Percentiles rank a stretch among this genome's conserved stretches.
Conservation (phyloP, 2,888 invertebrate genomes). For the Molorchus minor region DNA sequence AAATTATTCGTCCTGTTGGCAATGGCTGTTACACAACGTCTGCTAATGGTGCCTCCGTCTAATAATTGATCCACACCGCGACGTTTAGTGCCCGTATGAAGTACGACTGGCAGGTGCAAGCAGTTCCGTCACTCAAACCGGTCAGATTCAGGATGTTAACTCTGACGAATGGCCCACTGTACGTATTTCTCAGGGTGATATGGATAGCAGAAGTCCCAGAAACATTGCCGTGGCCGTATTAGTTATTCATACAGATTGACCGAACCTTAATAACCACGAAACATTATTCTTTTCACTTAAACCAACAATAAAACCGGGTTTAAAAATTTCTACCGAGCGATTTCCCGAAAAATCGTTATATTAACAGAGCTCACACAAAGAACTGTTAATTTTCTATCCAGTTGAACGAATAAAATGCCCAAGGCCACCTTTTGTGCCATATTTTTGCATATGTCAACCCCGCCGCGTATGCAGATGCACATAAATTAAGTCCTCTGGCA, state of each 20-base stretch:
- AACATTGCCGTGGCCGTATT: too few species aligned
- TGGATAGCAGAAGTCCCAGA: too few species aligned
- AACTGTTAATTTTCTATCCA: too few species aligned
- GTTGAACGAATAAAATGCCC: too few species aligned
- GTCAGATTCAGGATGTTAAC: constrained; percentile 19
- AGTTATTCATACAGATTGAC: too few species aligned
- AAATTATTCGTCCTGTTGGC: constrained; percentile 50
- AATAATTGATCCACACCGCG: constrained; percentile 48
- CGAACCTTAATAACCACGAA: too few species aligned
- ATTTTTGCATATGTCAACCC: constrained; percentile 41
- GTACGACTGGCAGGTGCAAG: constrained; percentile 49
- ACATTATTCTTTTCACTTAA: too few species aligned
- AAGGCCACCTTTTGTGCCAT: constrained; percentile 26
- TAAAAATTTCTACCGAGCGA: too few species aligned
- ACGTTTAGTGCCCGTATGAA: constrained; percentile 48
- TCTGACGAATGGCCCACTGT: constrained; percentile 30
- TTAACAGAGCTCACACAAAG: too few species aligned
- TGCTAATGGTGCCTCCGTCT: constrained; percentile 42
- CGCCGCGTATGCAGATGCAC: constrained; percentile 35
- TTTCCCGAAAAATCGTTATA: too few species aligned
- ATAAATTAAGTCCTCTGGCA: constrained; percentile 50
- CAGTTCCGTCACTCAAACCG: constrained; percentile 36
- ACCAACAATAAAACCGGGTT: too few species aligned
- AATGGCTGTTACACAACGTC: constrained; percentile 46
- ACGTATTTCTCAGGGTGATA: constrained; percentile 8